Percentiles rank a stretch among this genome's conserved stretches.
Evolutionary conservation across 2,797 vertebrate genomes (phyloP).

Genomic region (Astyanax mexicanus): DNA sequence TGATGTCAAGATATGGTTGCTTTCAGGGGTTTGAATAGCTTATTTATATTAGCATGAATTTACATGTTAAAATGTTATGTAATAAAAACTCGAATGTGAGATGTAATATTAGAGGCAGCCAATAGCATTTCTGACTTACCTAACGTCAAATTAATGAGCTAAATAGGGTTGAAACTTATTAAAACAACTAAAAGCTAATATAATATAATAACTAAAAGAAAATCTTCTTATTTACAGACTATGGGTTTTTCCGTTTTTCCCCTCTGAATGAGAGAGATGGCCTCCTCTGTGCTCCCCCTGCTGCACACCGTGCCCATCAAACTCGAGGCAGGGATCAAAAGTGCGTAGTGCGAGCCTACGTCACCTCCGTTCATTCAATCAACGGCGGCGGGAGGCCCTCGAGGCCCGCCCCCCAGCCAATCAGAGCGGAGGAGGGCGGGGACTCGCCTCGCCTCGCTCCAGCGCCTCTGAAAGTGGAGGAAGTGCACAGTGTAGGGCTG

Average conservation of each 20-base stretch:
- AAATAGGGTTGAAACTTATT: too few species aligned
- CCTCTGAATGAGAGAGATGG: neutral
- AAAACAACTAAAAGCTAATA: too few species aligned
- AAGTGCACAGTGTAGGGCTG: conserved; percentile 54
- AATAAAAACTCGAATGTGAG: neutral
- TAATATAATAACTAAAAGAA: too few species aligned
- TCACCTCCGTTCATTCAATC: conserved; percentile 49
- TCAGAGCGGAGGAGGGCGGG: conserved; percentile 46
- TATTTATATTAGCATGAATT: neutral
- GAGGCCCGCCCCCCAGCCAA: conserved; percentile 42
- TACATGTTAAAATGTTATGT: neutral
- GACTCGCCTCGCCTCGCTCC: conserved; percentile 26
- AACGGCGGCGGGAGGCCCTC: neutral
- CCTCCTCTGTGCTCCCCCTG: neutral
- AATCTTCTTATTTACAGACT: neutral
- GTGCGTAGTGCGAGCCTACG: conserved; percentile 32
- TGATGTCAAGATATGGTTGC: neutral
- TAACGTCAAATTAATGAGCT: too few species aligned
- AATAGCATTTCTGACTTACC: neutral
- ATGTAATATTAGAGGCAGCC: too few species aligned
- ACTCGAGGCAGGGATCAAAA: conserved; percentile 15
- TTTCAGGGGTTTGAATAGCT: neutral
- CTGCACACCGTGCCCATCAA: conserved; percentile 23
- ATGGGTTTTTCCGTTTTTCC: neutral
- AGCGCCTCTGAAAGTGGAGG: conserved; percentile 53